Conservation (phyloP, 2,797 vertebrate species). For the Gambelia wislizenii region DNA sequence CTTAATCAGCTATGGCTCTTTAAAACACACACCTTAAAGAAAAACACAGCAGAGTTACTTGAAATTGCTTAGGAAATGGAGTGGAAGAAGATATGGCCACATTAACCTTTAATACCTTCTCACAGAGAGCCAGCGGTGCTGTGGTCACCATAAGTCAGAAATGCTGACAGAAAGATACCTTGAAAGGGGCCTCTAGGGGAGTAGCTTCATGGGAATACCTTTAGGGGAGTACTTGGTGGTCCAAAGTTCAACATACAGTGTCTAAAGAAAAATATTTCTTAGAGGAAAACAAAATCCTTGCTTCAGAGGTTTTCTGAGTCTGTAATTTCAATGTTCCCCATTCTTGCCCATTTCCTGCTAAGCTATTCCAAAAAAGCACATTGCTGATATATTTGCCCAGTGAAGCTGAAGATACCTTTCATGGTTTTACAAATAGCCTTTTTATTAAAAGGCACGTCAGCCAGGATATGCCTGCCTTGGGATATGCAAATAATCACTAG, state of each 20-base stretch:
- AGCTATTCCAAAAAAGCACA: background rate
- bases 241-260: background rate
- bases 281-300: background rate
- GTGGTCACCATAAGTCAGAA: too few species aligned
- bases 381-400: conserved; percentile 14
- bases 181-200: too few species aligned
- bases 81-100: background rate
- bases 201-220: background rate
- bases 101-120: too few species aligned
- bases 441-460: conserved; percentile 35
- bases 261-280: background rate
- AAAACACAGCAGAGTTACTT: too few species aligned
- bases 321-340: background rate
- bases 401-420: background rate
- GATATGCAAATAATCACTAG: conserved; percentile 17
- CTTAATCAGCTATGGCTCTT: background rate
- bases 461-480: conserved; percentile 26
- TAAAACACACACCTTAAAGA: too few species aligned
- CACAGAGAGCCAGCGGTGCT: too few species aligned
- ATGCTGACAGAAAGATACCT: too few species aligned
- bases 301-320: conserved; percentile 6
- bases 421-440: conserved; percentile 18
- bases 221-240: background rate
- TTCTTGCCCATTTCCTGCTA: background rate
- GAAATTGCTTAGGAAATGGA: too few species aligned